Evolutionary conservation across 2,888 invertebrate species (phyloP).

Genomic region (Hypselothyrea guttata): DNA sequence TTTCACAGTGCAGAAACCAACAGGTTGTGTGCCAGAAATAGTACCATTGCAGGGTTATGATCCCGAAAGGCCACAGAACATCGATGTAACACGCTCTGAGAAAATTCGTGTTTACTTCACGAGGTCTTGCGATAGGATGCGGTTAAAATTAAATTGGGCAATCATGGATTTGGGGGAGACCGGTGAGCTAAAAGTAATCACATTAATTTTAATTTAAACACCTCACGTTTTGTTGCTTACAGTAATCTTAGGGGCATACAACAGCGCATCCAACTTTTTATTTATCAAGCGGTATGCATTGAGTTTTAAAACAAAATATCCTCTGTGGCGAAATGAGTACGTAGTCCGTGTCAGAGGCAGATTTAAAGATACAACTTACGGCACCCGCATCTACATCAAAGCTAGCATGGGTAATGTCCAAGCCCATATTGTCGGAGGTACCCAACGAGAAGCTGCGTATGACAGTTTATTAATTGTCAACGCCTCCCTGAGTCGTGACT

Average conservation of each 20-base stretch:
- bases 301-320: neutral
- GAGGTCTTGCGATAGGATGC: neutral
- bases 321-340: conserved; percentile 22
- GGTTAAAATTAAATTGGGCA: conserved; percentile 17
- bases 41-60: neutral
- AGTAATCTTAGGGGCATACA: conserved; percentile 4
- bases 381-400: conserved; percentile 48
- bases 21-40: conserved; percentile 17
- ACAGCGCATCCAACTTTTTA: conserved; percentile 8
- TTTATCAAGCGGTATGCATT: conserved; percentile 19
- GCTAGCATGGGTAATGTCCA: conserved; percentile 2
- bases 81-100: neutral
- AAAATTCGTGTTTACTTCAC: neutral
- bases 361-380: neutral
- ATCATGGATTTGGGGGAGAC: conserved; percentile 13
- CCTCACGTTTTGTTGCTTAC: too few species aligned
- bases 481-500: conserved; percentile 49
- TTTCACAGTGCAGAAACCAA: neutral
- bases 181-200: conserved; percentile 11
- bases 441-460: rapidly evolving
- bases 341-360: conserved; percentile 25
- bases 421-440: conserved; percentile 50
- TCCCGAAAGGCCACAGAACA: neutral
- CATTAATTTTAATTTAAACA: too few species aligned
- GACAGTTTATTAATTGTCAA: conserved; percentile 16